Base-by-base conservation (phyloP, 1,140 invertebrate species). In the Listronotus oregonensis region DNA sequence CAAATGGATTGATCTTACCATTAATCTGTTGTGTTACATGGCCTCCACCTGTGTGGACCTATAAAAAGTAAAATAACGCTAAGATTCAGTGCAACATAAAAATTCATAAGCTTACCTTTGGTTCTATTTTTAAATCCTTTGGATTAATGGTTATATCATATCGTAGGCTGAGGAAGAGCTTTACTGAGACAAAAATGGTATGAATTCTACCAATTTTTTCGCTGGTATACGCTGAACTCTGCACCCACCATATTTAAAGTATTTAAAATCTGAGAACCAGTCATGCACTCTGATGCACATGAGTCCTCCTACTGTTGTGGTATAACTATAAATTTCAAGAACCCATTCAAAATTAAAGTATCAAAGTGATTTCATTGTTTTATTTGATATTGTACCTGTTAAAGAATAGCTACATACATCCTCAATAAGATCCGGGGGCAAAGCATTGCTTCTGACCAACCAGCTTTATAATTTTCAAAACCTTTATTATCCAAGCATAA, bases 401-500 rank as follows among this genome's bases (percentile, higher is more conserved):
- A n/a, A 82, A 72, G 8, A 89, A 80, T 90, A 96, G 42, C 83
- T 83, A n/a, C 79, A 76, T 99, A 99, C 90, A 99, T 92, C 6
- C 90, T 77, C 67, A 91, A 89, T 0, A 99, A 78, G 73, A 98
- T 93, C 67, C 84, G 82, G 0, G 92, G 88, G 81, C 99, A 99
- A 0, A 99, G 80, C 94, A 97, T 96, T 0, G 97, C 91, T 82
- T 99, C 97, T 74, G 94, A 89, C 0, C 97, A 97, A 27, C 97
- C 97, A 0, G 95, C 94, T n/a, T 96, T 97, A 1, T 83, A 86
- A n/a, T 98, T 84, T 82, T 97, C 95, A 21, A 98, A 73, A 46
- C 93, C 80, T 9, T 90, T 70, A 5, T 85, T 82, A 21, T 82
- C 77, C n/a, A n/a, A n/a, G 67, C 78, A 84, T 37, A 69, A n/a